These are phyloP conservation scores for Perognathus longimembris DNA, from an alignment of 2,113 vertebrate species.

Conservation along the genomic window DNA sequence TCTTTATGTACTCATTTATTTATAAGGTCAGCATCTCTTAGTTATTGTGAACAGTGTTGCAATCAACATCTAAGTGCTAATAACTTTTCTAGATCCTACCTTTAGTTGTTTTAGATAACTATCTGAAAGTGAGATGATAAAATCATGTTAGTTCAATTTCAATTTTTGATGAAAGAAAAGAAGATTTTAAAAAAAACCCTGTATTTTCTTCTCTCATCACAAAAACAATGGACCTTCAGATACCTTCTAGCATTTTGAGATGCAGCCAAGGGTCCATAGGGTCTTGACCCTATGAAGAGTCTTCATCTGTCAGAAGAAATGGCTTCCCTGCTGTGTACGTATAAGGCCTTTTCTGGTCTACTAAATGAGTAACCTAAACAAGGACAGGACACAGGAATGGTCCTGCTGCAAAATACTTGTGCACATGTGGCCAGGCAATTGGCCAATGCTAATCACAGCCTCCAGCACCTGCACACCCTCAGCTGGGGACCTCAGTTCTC, in stretches of 20 bases:
- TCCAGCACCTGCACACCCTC: conserved; percentile 79
- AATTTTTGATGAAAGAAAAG: not conserved
- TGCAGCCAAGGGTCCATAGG: not conserved
- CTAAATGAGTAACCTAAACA: conserved; percentile 40
- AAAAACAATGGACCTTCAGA: not conserved
- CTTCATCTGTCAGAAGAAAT: conserved; percentile 26
- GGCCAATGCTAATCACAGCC: conserved; percentile 74
- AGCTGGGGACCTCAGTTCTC: conserved; percentile 74
- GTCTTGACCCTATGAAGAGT: not conserved
- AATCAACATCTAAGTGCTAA: not conserved
- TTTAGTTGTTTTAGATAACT: not conserved
- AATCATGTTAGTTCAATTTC: not conserved
- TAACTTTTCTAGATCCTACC: not conserved
- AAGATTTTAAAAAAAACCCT: not conserved
- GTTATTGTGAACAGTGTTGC: not conserved
- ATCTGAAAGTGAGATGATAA: not conserved
- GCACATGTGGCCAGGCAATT: conserved; percentile 72
- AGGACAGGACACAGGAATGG: conserved; percentile 44
- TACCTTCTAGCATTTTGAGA: not conserved
- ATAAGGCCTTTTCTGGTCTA: not conserved
- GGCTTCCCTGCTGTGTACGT: not conserved
- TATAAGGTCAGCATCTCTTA: not conserved
- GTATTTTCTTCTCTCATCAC: not conserved
- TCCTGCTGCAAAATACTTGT: conserved; percentile 5
- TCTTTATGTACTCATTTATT: not conserved